Percentiles rank a stretch among this genome's conserved stretches.
These are phyloP conservation scores for Sitodiplosis mosellana DNA, from an alignment of 1,140 invertebrate genomes.

Conservation along the genomic window DNA sequence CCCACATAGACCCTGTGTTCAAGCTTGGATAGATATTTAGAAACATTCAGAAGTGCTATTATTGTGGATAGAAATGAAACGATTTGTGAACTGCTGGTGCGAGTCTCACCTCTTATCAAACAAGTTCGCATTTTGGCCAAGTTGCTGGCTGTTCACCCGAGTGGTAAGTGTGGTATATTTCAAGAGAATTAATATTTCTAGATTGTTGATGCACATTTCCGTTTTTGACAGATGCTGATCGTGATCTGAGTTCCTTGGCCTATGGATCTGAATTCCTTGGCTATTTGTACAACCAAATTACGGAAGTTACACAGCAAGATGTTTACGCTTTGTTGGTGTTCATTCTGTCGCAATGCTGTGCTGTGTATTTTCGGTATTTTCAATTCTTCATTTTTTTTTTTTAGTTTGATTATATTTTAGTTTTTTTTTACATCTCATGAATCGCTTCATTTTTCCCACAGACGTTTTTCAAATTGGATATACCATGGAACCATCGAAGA, in stretches of 20 bases:
- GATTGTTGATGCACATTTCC: too few relatives aligned
- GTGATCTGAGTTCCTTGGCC: conserved; percentile 2
- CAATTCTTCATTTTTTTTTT: too few relatives aligned
- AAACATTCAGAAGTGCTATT: conserved; percentile 4
- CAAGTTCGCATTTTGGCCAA: conserved; percentile 4
- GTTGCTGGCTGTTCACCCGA: conserved; percentile 9
- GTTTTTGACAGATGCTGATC: too few relatives aligned
- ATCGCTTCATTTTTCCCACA: background rate
- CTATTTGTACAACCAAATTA: conserved; percentile 14
- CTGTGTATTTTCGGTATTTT: conserved; percentile 16
- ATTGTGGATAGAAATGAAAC: conserved; percentile 3
- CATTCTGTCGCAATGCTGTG: conserved; percentile 14
- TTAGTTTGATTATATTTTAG: too few relatives aligned
- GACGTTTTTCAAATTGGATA: conserved; percentile 17
- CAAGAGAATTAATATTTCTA: too few relatives aligned
- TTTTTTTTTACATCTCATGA: too few relatives aligned
- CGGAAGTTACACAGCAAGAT: conserved; percentile 10
- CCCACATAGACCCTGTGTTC: conserved; percentile 1
- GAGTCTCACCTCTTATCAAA: conserved; percentile 8
- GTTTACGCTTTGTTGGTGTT: conserved; percentile 14
- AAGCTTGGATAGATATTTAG: conserved; percentile 4
- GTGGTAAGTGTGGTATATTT: too few relatives aligned
- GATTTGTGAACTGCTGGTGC: conserved; percentile 5
- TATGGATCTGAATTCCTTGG: conserved; percentile 12
- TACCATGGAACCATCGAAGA: conserved; percentile 17